Evolutionary conservation across 30 jellyfish, hydroid and myxozoan species (phyloP).

Genomic region (Turritopsis rubra): DNA sequence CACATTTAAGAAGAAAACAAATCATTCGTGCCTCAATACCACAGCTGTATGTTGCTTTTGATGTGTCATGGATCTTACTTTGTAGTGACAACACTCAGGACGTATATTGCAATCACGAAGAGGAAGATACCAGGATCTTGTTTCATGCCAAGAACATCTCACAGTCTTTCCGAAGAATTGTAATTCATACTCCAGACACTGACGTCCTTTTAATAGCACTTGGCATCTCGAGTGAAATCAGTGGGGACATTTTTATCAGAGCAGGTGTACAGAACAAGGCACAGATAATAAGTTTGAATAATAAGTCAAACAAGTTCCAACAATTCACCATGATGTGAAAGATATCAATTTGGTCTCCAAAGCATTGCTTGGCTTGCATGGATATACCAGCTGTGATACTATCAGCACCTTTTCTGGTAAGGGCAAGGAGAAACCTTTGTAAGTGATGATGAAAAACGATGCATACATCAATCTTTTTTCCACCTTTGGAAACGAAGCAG

Average conservation of each 20-base stretch:
- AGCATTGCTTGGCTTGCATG: slow-evolving; percentile 39
- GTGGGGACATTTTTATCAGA: slow-evolving; percentile 17
- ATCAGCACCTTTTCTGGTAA: slow-evolving; percentile 27
- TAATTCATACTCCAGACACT: slow-evolving; percentile 37
- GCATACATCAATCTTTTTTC: slow-evolving; percentile 10
- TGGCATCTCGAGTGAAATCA: slow-evolving; percentile 25
- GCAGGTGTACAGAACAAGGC: slow-evolving; percentile 30
- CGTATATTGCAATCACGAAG: slow-evolving; percentile 30
- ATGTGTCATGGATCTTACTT: too few species aligned
- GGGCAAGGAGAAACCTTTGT: slow-evolving; percentile 26
- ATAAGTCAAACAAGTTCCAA: slow-evolving; percentile 7
- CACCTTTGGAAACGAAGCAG: slow-evolving; percentile 3
- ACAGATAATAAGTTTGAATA: slow-evolving; percentile 26
- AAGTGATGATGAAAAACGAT: slow-evolving; percentile 19
- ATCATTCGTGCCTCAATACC: too few species aligned
- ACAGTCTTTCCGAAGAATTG: slow-evolving; percentile 33
- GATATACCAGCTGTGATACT: slow-evolving; percentile 37
- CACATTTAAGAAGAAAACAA: too few species aligned
- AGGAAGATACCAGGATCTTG: slow-evolving; percentile 45
- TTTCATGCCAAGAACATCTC: slow-evolving; percentile 42
- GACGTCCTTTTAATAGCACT: slow-evolving; percentile 33
- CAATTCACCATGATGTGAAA: neutral
- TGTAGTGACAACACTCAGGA: too few species aligned
- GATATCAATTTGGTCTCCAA: slow-evolving; percentile 6
- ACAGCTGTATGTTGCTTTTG: too few species aligned